Conservation (phyloP, 2,113 vertebrate genomes). For the Eublepharis macularius region DNA sequence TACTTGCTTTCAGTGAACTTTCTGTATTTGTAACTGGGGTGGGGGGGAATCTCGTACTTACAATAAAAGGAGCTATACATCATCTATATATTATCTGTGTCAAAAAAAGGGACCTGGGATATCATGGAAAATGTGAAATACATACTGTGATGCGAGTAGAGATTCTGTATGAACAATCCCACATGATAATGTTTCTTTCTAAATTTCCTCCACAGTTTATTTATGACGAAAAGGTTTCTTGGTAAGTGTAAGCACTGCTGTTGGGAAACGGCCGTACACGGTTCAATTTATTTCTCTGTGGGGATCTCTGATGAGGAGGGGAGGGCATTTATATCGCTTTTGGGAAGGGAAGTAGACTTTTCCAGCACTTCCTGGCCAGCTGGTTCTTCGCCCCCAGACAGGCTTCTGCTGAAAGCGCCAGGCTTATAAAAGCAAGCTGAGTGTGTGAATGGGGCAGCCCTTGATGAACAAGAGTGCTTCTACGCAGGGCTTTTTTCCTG, state of each 20-base stretch:
- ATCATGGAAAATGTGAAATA: background rate
- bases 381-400: background rate
- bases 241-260: slow-evolving; percentile 79
- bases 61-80: background rate
- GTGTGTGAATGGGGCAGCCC: background rate
- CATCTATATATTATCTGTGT: too few relatives aligned
- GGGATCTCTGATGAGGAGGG: background rate
- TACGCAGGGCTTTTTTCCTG: too few relatives aligned
- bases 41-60: background rate
- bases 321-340: background rate
- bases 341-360: background rate
- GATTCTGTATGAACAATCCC: background rate
- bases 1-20: background rate
- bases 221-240: slow-evolving; percentile 95
- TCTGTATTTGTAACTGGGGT: background rate
- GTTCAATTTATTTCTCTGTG: background rate
- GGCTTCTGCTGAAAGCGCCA: rapidly evolving
- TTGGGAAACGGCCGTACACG: background rate
- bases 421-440: background rate
- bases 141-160: background rate
- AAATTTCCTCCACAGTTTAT: slow-evolving; percentile 85
- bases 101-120: background rate
- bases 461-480: background rate
- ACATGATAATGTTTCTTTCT: slow-evolving; percentile 52
- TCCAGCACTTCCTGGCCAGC: background rate